A percentile compares a stretch with the other conserved stretches of the same genome.
Evolutionary conservation across 2,888 invertebrate species (phyloP).

Genomic region (Caenorhabditis plicata): DNA sequence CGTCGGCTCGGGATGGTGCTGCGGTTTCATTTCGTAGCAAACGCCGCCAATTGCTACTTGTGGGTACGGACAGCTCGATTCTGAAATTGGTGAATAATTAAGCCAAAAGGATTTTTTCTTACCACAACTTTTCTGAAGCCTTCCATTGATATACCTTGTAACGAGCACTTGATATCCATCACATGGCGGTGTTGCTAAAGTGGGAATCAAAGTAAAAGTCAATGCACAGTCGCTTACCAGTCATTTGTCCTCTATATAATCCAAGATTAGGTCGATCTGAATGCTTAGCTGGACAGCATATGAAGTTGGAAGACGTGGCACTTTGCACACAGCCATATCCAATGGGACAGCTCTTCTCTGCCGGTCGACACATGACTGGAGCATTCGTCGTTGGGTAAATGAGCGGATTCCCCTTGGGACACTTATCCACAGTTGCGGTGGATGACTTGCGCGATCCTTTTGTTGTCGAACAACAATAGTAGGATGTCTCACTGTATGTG

Average conservation of each 20-base stretch:
- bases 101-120: background rate
- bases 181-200: slow-evolving; percentile 32
- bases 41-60: slow-evolving; percentile 52
- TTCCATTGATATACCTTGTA: slow-evolving; percentile 36
- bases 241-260: slow-evolving; percentile 21
- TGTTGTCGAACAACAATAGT: slow-evolving; percentile 42
- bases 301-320: slow-evolving; percentile 21
- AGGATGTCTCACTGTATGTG: slow-evolving; percentile 40
- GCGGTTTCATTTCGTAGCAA: slow-evolving; percentile 44
- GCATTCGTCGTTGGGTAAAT: slow-evolving; percentile 49
- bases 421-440: slow-evolving; percentile 23
- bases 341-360: slow-evolving; percentile 38
- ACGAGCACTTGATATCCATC: slow-evolving; percentile 43
- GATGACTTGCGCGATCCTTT: too few species aligned
- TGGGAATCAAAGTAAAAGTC: background rate
- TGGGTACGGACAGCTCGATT: slow-evolving; percentile 49
- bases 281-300: slow-evolving; percentile 37
- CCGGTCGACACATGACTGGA: slow-evolving; percentile 45
- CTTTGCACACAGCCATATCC: slow-evolving; percentile 35
- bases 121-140: slow-evolving; percentile 49
- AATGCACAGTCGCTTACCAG: background rate
- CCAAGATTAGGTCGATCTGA: slow-evolving; percentile 21
- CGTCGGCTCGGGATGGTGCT: background rate
- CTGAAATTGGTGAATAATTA: slow-evolving; percentile 25
- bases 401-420: slow-evolving; percentile 42